phyloP scores from a whole-genome alignment of 2,888 invertebrate species.

The Apodemia zela region DNA sequence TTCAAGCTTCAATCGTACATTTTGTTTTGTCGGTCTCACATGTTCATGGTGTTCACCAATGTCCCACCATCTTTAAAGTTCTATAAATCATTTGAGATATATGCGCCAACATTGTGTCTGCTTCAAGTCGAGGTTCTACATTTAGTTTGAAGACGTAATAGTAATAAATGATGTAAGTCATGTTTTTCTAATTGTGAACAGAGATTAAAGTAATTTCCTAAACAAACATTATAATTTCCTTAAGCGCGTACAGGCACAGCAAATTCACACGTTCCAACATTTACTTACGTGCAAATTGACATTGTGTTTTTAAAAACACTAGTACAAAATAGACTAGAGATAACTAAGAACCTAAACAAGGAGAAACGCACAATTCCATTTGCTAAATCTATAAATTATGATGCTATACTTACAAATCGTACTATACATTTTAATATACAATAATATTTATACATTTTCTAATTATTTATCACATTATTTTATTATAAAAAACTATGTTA shows the following conservation, averaged over 20 bases:
- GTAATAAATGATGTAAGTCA: no score
- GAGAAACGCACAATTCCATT: constrained; percentile 21
- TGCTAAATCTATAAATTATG: constrained; percentile 45
- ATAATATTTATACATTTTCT: constrained; percentile 50
- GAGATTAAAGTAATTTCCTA: background rate
- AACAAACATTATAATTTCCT: constrained; percentile 25
- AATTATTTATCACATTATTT: constrained; percentile 64
- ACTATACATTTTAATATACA: constrained; percentile 47
- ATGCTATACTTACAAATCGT: constrained; percentile 52
- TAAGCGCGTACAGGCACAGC: constrained; percentile 16
- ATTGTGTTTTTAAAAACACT: constrained; percentile 22
- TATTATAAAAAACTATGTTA: constrained; percentile 51
- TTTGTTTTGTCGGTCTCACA: no score
- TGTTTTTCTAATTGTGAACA: no score
- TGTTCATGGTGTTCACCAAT: no score
- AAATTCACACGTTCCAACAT: background rate
- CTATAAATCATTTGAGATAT: no score
- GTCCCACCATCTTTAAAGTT: no score
- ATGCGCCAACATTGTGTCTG: no score
- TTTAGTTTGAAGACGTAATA: no score
- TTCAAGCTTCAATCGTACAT: no score
- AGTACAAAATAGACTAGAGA: constrained; percentile 23
- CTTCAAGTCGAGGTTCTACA: no score
- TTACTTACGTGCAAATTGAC: constrained; percentile 14
- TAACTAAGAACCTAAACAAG: constrained; percentile 26